Evolutionary conservation across 2,113 vertebrate species (phyloP).

Genomic region (Nothoprocta perdicaria): DNA sequence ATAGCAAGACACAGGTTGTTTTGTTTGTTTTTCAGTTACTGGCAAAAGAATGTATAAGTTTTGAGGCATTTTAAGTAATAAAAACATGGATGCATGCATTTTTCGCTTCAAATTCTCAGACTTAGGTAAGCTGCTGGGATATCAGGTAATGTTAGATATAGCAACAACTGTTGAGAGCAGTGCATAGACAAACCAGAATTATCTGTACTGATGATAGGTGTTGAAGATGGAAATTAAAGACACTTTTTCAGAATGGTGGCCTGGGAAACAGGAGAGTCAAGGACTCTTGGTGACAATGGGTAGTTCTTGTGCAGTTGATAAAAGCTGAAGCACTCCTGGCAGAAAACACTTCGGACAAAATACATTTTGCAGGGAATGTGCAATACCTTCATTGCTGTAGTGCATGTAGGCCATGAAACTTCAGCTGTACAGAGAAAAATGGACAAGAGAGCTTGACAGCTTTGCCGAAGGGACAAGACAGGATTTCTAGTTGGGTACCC

Average conservation of each 20-base stretch:
- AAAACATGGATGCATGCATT: background rate
- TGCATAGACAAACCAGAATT: background rate
- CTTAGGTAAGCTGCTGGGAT: background rate
- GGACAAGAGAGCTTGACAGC: too few relatives aligned
- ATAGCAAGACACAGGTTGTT: background rate
- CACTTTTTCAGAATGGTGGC: background rate
- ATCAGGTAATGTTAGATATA: background rate
- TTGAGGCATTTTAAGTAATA: background rate
- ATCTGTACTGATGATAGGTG: background rate
- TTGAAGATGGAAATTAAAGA: background rate
- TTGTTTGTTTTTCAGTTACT: background rate
- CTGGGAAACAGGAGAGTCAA: background rate
- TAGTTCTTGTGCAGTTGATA: background rate
- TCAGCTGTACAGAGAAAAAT: background rate
- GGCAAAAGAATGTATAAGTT: background rate
- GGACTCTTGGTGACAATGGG: background rate
- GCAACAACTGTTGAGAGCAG: background rate
- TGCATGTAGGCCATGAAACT: background rate
- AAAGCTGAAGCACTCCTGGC: rapidly evolving
- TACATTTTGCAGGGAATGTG: background rate
- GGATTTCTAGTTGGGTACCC: background rate
- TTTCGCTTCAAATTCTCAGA: background rate
- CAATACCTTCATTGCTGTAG: background rate
- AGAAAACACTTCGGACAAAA: background rate
- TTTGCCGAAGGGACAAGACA: background rate